phyloP scores from a whole-genome alignment of 1,140 invertebrate genomes.

The Tetramorium parvispinum region DNA sequence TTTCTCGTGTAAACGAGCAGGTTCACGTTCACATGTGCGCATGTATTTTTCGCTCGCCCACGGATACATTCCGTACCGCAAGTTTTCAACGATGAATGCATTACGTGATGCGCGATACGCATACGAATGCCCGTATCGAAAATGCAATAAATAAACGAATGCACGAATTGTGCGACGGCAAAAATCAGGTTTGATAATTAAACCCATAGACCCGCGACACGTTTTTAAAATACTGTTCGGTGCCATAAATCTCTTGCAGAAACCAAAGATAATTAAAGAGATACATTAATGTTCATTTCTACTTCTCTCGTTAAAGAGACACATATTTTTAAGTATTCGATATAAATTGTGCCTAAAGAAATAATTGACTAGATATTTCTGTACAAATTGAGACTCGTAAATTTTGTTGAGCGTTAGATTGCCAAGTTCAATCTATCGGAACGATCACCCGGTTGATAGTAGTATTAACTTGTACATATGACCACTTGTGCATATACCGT shows the following conservation, averaged over 20 bases:
- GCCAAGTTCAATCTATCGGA: not conserved
- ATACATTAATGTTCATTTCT: not conserved
- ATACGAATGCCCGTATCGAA: constrained; percentile 31
- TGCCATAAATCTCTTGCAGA: not conserved
- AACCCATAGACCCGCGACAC: not conserved
- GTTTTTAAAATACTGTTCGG: not conserved
- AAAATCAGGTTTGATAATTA: constrained; percentile 48
- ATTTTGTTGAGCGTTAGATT: not conserved
- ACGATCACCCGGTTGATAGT: not conserved
- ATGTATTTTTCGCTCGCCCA: constrained; percentile 33
- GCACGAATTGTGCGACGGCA: constrained; percentile 8
- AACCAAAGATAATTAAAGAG: not conserved
- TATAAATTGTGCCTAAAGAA: not conserved
- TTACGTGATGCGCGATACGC: constrained; percentile 39
- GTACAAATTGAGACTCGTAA: not conserved
- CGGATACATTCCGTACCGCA: constrained; percentile 29
- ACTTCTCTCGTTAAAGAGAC: not conserved
- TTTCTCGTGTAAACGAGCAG: constrained; percentile 59
- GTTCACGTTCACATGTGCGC: constrained; percentile 28
- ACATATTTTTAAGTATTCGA: not conserved
- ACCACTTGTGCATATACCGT: not conserved
- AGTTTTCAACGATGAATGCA: constrained; percentile 59
- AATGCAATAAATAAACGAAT: constrained; percentile 48
- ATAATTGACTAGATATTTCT: not conserved
- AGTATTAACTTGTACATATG: constrained; percentile 12